Conservation (phyloP, 2,888 invertebrate genomes). For the Acanthococcus lagerstroemiae region DNA sequence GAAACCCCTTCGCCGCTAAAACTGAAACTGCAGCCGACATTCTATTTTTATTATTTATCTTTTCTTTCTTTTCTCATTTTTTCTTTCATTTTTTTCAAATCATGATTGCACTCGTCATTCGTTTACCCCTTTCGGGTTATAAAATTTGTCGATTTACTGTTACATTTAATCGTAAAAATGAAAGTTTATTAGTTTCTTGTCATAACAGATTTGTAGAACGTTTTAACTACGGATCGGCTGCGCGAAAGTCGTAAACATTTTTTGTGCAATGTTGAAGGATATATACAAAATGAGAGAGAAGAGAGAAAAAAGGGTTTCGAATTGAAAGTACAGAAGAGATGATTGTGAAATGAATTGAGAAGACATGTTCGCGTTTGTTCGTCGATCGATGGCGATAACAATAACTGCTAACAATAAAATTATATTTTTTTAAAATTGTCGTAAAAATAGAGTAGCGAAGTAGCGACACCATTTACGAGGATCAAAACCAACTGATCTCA, state of each 20-base stretch:
- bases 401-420: no score
- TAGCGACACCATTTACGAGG: no score
- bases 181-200: slow-evolving; percentile 22
- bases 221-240: slow-evolving; percentile 16
- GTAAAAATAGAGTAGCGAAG: no score
- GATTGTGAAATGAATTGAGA: no score
- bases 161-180: slow-evolving; percentile 22
- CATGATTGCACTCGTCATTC: neutral
- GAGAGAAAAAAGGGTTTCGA: no score
- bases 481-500: no score
- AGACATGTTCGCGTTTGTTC: no score
- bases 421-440: no score
- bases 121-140: slow-evolving; percentile 12
- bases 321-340: no score
- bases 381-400: no score
- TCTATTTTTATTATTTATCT: neutral
- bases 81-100: neutral
- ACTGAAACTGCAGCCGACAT: neutral
- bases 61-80: neutral
- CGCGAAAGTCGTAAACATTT: slow-evolving; percentile 20
- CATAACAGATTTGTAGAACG: slow-evolving; percentile 20
- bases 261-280: neutral
- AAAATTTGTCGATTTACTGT: slow-evolving; percentile 28
- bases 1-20: neutral
- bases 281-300: neutral